Conservation (phyloP, 2,797 vertebrate species). For the Bufotes viridis region DNA sequence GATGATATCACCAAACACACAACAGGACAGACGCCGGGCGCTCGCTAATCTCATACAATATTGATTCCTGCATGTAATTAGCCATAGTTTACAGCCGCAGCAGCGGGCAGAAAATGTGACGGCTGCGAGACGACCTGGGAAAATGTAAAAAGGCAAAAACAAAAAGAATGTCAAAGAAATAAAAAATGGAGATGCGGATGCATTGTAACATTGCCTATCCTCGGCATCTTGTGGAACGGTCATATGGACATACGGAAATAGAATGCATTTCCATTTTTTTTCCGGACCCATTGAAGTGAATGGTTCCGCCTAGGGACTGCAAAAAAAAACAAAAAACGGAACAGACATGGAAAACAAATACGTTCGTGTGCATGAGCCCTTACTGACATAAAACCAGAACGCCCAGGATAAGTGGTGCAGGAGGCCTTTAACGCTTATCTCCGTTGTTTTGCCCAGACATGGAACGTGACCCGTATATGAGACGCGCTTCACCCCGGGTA, state of each 20-base stretch:
- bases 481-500: too few relatives aligned
- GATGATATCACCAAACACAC: neutral
- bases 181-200: neutral
- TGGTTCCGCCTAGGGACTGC: too few relatives aligned
- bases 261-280: too few relatives aligned
- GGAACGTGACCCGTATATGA: neutral
- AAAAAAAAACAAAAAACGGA: too few relatives aligned
- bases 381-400: neutral
- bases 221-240: too few relatives aligned
- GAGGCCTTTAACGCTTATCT: neutral
- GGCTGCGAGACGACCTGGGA: neutral
- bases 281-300: too few relatives aligned
- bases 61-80: conserved; percentile 27
- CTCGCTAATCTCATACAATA: conserved; percentile 11
- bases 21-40: neutral
- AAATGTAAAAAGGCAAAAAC: neutral
- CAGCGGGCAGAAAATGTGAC: neutral
- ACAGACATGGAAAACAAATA: too few relatives aligned
- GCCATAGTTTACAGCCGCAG: neutral
- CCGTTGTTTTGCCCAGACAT: neutral
- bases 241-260: too few relatives aligned
- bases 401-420: neutral
- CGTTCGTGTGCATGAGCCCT: too few relatives aligned
- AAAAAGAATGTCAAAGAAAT: neutral
- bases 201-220: too few relatives aligned